These are phyloP conservation scores for Trachops cirrhosus DNA, from an alignment of 2,797 vertebrate species.

Conservation along the genomic window DNA sequence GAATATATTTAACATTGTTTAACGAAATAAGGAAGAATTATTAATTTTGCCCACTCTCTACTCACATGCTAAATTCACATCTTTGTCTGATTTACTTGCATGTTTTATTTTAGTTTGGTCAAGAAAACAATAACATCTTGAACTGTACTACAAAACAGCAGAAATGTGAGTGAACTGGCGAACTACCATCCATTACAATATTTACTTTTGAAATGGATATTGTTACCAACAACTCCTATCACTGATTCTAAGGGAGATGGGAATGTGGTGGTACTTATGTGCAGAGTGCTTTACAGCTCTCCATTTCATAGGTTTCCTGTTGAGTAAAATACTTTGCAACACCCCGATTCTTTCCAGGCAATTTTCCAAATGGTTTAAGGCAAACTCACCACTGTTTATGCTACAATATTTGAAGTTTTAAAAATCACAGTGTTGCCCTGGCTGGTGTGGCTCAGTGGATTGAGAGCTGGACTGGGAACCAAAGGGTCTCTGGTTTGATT, in stretches of 20 bases:
- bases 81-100: conserved; percentile 46
- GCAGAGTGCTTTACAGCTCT: background rate
- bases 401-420: conserved; percentile 2
- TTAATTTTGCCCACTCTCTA: background rate
- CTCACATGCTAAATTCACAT: conserved; percentile 36
- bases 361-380: background rate
- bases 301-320: background rate
- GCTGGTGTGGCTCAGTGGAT: too few relatives aligned
- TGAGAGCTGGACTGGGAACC: too few relatives aligned
- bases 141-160: conserved; percentile 13
- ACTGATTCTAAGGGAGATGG: background rate
- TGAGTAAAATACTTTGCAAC: background rate
- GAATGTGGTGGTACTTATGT: background rate
- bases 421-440: background rate
- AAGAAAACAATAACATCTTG: conserved; percentile 46
- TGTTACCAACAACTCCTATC: background rate
- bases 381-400: background rate
- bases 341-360: background rate
- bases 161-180: background rate
- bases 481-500: too few relatives aligned
- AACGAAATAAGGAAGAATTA: conserved; percentile 33
- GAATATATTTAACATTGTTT: conserved; percentile 12
- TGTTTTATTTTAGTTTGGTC: conserved; percentile 62
- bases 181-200: background rate
- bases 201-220: background rate